Percentiles rank a stretch among this genome's conserved stretches.
phyloP scores from a whole-genome alignment of 2,797 vertebrate genomes.

The Amphiprion clarkii region DNA sequence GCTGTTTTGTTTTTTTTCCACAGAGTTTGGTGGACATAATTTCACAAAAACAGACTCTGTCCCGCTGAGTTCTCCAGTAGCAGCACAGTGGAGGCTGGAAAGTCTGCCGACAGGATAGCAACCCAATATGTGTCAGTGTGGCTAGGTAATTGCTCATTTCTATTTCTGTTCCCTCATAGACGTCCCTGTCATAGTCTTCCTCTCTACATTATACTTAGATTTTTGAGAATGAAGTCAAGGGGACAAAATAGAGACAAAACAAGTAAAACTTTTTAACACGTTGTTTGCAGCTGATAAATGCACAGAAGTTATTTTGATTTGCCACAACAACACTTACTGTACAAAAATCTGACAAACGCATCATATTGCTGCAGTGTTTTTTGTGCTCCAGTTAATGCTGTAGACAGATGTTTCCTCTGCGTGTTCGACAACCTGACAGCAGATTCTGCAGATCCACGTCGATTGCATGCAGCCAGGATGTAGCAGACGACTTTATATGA shows the following conservation, averaged over 20 bases:
- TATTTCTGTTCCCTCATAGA: slow-evolving; percentile 45
- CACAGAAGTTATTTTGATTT: slow-evolving; percentile 2
- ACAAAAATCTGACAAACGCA: background rate
- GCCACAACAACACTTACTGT: background rate
- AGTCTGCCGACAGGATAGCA: slow-evolving; percentile 36
- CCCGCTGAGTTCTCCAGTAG: slow-evolving; percentile 39
- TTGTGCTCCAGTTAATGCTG: slow-evolving; percentile 15
- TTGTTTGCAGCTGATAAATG: slow-evolving; percentile 1
- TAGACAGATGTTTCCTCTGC: slow-evolving; percentile 27
- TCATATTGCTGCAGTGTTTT: background rate
- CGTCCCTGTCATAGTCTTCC: slow-evolving; percentile 24
- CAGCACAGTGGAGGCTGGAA: slow-evolving; percentile 35
- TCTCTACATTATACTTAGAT: slow-evolving; percentile 3
- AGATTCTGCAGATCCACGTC: background rate
- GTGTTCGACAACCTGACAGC: slow-evolving; percentile 17
- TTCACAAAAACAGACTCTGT: slow-evolving; percentile 33
- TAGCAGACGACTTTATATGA: slow-evolving; percentile 32
- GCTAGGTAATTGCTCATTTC: slow-evolving; percentile 59
- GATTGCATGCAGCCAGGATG: slow-evolving; percentile 11
- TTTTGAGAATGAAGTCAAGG: slow-evolving; percentile 10
- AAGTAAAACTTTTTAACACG: slow-evolving; percentile 4
- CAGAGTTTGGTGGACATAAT: slow-evolving; percentile 16
- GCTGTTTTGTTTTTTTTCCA: slow-evolving; percentile 10
- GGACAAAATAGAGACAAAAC: background rate
- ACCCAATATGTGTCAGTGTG: slow-evolving; percentile 42